Base-by-base conservation (phyloP, 2,888 invertebrate genomes). In the Branchellion lobata region DNA sequence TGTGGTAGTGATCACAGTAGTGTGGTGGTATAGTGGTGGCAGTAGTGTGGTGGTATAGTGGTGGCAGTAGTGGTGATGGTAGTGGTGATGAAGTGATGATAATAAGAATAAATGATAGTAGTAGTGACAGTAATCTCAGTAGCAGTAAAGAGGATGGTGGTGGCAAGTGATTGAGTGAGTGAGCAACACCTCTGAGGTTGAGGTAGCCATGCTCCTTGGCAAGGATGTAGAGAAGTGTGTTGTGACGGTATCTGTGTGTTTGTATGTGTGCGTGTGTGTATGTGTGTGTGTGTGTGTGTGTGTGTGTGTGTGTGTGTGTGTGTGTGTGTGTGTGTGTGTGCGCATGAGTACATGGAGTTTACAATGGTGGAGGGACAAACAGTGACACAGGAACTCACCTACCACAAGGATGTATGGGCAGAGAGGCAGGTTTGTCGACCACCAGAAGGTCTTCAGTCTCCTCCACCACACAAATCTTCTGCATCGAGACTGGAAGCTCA, bases 391-490 rank as follows among this genome's bases (percentile, higher is more conserved):
- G n/a, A n/a, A n/a, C n/a, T n/a, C n/a, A 99, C 86, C 97, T 79
- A 81, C 99, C 99, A 88, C 98, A 98, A 1, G 98, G 97, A 88
- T 99, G 98, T 81, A 96, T 95, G 90, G 97, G 98, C 91, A 98
- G 95, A 90, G 97, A 97, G 90, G 96, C 94, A 89, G 98, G 97
- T 92, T 98, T 98, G 92, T 98, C 95, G 90, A 98, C 94, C 90
- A 99, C 98, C 90, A 99, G 93, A 91, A 98, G 92, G 91, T 99
- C 96, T 90, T 96, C 95, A 91, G 94, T 95, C 92, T 96, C 94
- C 91, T 94, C 93, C 89, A 99, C 93, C 90, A 99, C 93, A 91
- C 94, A 93, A 91, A 98, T 94, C 8, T 85, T 85, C 1, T 94
- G 93, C 90, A 94, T 94, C 90, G 95, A 93, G 90, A 98, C 96